These are phyloP conservation scores for Axis porcinus DNA, from an alignment of 2,113 vertebrate species.

Conservation along the genomic window DNA sequence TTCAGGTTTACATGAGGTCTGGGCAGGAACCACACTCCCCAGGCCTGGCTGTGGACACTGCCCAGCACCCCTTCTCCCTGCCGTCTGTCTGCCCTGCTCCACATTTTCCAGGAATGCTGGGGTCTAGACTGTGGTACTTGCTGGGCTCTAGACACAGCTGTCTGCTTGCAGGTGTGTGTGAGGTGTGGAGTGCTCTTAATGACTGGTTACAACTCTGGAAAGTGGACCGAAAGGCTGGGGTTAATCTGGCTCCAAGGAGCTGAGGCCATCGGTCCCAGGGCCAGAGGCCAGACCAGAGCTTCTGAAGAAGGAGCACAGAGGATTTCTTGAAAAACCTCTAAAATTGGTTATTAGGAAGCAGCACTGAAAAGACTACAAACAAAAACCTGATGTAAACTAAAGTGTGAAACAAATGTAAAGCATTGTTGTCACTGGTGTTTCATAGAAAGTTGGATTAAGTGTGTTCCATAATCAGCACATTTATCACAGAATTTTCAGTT, in stretches of 20 bases:
- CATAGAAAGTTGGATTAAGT: not conserved
- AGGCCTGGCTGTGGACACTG: not conserved
- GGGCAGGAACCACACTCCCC: not conserved
- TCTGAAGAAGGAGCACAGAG: not conserved
- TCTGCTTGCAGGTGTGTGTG: not conserved
- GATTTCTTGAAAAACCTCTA: not conserved
- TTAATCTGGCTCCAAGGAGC: not conserved
- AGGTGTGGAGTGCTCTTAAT: not conserved
- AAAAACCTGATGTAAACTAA: not conserved
- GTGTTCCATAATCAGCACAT: not conserved
- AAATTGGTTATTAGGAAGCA: not conserved
- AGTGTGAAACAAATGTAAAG: not conserved
- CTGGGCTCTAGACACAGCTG: no score
- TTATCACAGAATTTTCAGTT: not conserved
- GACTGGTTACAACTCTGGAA: not conserved
- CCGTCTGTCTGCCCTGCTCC: not conserved
- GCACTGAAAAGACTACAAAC: not conserved
- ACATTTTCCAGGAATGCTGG: not conserved
- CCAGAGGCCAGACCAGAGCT: not conserved
- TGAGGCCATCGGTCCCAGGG: not conserved
- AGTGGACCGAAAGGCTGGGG: rapidly evolving
- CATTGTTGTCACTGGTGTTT: no score
- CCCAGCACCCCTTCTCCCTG: not conserved
- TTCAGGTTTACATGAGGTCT: rapidly evolving
- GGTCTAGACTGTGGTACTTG: not conserved